These are phyloP conservation scores for Mesembrinibis cayennensis DNA, from an alignment of 2,113 vertebrate genomes.

Conservation along the genomic window DNA sequence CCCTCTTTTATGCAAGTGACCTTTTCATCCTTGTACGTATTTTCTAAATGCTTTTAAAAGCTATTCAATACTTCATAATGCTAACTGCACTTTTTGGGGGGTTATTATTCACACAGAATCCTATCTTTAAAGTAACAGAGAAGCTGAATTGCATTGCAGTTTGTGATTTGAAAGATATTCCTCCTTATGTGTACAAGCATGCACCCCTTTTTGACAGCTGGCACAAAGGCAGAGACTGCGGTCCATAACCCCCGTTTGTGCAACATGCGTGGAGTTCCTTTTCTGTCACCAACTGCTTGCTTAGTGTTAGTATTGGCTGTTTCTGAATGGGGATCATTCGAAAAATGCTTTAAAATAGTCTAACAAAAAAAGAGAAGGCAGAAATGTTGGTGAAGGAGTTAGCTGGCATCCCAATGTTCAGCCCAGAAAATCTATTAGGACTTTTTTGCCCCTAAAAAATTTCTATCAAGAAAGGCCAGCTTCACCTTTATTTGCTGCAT, in stretches of 20 bases:
- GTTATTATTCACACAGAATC: conserved; percentile 64
- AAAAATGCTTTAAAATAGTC: conserved; percentile 20
- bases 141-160: conserved; percentile 55
- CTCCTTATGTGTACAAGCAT: conserved; percentile 67
- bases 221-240: conserved; percentile 68
- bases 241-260: conserved; percentile 63
- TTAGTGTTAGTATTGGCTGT: conserved; percentile 35
- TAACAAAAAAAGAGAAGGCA: neutral
- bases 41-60: conserved; percentile 82
- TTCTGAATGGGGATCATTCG: neutral
- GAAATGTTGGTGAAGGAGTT: neutral
- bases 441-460: neutral
- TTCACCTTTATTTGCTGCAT: neutral
- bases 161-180: conserved; percentile 73
- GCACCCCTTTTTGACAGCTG: conserved; percentile 76
- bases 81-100: conserved; percentile 71
- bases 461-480: neutral
- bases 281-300: conserved; percentile 61
- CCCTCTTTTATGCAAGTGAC: conserved; percentile 77
- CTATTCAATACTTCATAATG: conserved; percentile 76
- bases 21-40: conserved; percentile 75
- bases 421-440: neutral
- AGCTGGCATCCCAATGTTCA: neutral
- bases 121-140: conserved; percentile 66
- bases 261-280: conserved; percentile 60